phyloP scores from a whole-genome alignment of 2,113 vertebrate genomes.

The Rhinolophus ferrumequinum region DNA sequence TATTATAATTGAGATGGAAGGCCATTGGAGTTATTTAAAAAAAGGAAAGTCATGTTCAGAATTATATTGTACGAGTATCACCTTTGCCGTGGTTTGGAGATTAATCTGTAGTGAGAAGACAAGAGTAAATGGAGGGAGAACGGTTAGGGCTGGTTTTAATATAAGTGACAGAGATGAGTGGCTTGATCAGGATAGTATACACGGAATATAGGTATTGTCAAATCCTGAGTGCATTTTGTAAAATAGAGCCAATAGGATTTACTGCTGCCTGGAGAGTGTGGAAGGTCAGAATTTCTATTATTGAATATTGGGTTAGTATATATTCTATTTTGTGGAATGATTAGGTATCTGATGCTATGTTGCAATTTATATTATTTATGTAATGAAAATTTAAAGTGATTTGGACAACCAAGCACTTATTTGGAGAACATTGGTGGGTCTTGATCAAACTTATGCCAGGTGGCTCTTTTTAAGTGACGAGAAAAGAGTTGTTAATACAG shows the following conservation, averaged over 20 bases:
- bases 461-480: not conserved
- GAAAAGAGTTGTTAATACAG: not conserved
- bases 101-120: not conserved
- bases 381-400: not conserved
- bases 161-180: not conserved
- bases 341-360: not conserved
- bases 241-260: not conserved
- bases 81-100: not conserved
- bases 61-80: not conserved
- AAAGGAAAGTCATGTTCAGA: not conserved
- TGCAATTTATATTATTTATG: not conserved
- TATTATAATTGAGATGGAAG: not conserved
- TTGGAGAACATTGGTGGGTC: not conserved
- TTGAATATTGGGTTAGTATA: not conserved
- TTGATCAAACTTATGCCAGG: not conserved
- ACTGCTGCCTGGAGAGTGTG: not conserved
- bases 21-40: not conserved
- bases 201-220: not conserved
- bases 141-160: not conserved
- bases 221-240: not conserved
- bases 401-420: not conserved
- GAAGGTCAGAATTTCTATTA: not conserved
- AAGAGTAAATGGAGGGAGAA: not conserved
- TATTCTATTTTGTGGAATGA: not conserved
- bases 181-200: not conserved